A percentile compares a stretch with the other conserved stretches of the same genome.
These are phyloP conservation scores for Limnephilus rhombicus DNA, from an alignment of 2,888 invertebrate genomes.

Conservation along the genomic window DNA sequence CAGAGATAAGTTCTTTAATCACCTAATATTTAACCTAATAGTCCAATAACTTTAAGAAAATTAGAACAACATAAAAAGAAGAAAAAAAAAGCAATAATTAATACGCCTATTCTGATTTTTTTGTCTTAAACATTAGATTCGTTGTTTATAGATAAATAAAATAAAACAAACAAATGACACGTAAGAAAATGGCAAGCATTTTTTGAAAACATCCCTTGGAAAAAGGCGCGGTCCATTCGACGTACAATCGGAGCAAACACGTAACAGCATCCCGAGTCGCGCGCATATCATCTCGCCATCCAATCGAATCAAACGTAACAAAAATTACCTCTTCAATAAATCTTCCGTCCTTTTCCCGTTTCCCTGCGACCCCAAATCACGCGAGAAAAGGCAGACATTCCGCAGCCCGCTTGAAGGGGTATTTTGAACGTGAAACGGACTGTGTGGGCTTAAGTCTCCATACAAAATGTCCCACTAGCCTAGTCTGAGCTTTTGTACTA, in stretches of 20 bases:
- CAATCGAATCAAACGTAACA: constrained; percentile 31
- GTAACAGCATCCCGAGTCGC: constrained; percentile 59
- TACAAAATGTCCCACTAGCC: constrained; percentile 40
- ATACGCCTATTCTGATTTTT: no score
- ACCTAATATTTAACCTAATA: no score
- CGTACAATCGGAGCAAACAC: constrained; percentile 52
- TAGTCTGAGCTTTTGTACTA: constrained; percentile 30
- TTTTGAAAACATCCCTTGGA: background rate
- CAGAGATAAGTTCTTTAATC: no score
- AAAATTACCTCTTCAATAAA: constrained; percentile 39
- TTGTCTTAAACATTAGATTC: no score
- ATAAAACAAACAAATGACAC: background rate
- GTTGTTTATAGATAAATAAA: no score
- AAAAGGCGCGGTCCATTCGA: constrained; percentile 51
- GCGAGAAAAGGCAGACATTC: constrained; percentile 20
- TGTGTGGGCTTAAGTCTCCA: background rate
- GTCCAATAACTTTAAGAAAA: no score
- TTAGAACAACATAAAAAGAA: no score
- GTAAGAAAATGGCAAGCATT: background rate
- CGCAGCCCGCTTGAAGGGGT: constrained; percentile 38
- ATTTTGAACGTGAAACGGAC: constrained; percentile 22
- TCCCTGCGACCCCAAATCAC: background rate
- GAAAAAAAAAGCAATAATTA: no score
- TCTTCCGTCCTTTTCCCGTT: constrained; percentile 34
- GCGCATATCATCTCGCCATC: constrained; percentile 49